Evolutionary conservation across 2,797 vertebrate species (phyloP).

Genomic region (Fistularia tabacaria): DNA sequence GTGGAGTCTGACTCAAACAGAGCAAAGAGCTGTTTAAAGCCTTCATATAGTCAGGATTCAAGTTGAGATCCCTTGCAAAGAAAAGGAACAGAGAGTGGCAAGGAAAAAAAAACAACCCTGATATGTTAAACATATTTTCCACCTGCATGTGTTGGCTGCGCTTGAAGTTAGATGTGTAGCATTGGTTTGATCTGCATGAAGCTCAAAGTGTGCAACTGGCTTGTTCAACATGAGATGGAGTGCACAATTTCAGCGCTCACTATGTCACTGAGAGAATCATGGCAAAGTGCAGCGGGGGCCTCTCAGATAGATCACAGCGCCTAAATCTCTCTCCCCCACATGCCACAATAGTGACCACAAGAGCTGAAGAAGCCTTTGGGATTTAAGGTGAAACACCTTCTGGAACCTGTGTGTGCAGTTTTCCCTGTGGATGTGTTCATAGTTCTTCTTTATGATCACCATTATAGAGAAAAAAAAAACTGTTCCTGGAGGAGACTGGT

Average conservation of each 20-base stretch:
- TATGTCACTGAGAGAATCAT: slow-evolving; percentile 34
- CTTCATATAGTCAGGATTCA: slow-evolving; percentile 17
- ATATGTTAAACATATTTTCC: slow-evolving; percentile 34
- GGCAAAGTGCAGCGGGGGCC: slow-evolving; percentile 17
- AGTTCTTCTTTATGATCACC: too few relatives aligned
- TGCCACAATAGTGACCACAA: slow-evolving; percentile 1
- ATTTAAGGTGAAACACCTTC: slow-evolving; percentile 12
- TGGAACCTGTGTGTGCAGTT: too few relatives aligned
- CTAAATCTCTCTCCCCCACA: slow-evolving; percentile 8
- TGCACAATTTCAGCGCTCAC: slow-evolving; percentile 3
- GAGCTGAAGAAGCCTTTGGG: background rate
- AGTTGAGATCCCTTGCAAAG: slow-evolving; percentile 25
- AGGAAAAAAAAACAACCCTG: background rate
- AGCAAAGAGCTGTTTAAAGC: slow-evolving; percentile 46
- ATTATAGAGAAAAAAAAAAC: too few relatives aligned
- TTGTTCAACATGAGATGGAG: slow-evolving; percentile 9
- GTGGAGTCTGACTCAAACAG: background rate
- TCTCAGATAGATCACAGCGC: slow-evolving; percentile 29
- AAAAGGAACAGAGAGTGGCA: slow-evolving; percentile 16
- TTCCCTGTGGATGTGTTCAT: too few relatives aligned
- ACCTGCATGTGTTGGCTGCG: too few relatives aligned
- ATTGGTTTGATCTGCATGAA: slow-evolving; percentile 44
- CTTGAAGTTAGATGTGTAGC: slow-evolving; percentile 1
- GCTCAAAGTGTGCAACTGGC: slow-evolving; percentile 20
- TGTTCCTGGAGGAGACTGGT: too few relatives aligned